Evolutionary conservation across 2,113 vertebrate species (phyloP).

Genomic region (western clawed frog (Xenopus tropicalis)): DNA sequence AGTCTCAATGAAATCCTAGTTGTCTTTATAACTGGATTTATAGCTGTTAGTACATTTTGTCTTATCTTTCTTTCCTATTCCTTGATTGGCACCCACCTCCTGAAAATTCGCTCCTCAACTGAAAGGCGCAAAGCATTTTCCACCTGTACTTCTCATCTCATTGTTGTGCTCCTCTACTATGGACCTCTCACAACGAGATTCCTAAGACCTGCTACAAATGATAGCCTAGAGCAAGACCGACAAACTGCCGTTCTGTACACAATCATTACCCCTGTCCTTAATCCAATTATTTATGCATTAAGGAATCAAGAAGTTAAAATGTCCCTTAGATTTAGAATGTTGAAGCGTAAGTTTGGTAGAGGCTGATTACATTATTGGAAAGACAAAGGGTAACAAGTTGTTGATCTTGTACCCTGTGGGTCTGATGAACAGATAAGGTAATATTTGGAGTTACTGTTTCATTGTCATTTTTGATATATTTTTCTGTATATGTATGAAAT

Average conservation of each 20-base stretch:
- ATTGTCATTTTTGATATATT: too few relatives aligned
- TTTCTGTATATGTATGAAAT: too few relatives aligned
- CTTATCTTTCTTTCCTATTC: constrained; percentile 40
- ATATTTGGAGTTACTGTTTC: too few relatives aligned
- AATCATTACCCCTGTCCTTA: constrained; percentile 36
- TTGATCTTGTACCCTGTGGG: too few relatives aligned
- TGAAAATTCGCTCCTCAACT: constrained; percentile 2
- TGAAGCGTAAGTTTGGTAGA: neutral
- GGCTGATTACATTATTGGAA: neutral
- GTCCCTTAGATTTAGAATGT: neutral
- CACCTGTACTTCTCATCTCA: constrained; percentile 40
- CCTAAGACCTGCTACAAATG: constrained; percentile 19
- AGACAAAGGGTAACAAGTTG: too few relatives aligned
- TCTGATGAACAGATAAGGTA: too few relatives aligned
- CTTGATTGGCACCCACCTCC: constrained; percentile 16
- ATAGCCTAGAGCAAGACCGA: constrained; percentile 23
- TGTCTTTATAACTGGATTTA: constrained; percentile 10
- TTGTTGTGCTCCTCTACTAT: constrained; percentile 36
- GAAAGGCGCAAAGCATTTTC: constrained; percentile 35
- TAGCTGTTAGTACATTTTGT: neutral
- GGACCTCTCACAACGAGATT: constrained; percentile 35
- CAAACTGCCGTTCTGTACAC: constrained; percentile 29
- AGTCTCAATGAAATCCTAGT: constrained; percentile 5
- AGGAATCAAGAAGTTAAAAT: constrained; percentile 33
- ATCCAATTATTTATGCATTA: constrained; percentile 32